A percentile compares a stretch with the other conserved stretches of the same genome.
Evolutionary conservation across 23 tunicate species (phyloP).

Genomic region (Aplidium turbinatum): DNA sequence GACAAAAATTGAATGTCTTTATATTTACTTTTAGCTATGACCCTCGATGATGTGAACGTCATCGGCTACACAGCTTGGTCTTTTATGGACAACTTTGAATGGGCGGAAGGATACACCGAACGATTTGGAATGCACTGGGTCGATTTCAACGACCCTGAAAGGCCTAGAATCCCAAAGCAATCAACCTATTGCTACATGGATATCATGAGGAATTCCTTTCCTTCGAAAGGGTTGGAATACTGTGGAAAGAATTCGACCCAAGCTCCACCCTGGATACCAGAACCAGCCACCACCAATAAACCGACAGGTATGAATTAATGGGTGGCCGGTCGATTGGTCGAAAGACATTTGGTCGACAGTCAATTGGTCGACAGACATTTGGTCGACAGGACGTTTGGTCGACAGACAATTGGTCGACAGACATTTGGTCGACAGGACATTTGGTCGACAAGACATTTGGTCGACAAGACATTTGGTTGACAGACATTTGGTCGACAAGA

Average conservation of each 20-base stretch:
- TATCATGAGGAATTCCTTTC: constrained; percentile 46
- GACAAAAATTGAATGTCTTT: too few relatives aligned
- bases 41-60: constrained; percentile 77
- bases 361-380: too few relatives aligned
- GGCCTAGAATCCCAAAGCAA: constrained; percentile 63
- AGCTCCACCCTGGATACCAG: constrained; percentile 7
- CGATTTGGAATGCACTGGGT: constrained; percentile 91
- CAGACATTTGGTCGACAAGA: too few relatives aligned
- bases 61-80: constrained; percentile 99
- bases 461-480: too few relatives aligned
- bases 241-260: constrained; percentile 21
- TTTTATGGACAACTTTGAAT: constrained; percentile 98
- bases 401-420: too few relatives aligned
- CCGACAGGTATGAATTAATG: too few relatives aligned
- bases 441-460: too few relatives aligned
- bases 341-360: too few relatives aligned
- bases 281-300: constrained; percentile 44
- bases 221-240: constrained; percentile 41
- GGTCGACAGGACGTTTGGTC: too few relatives aligned
- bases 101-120: constrained; percentile 91
- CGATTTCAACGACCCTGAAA: constrained; percentile 82
- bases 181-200: constrained; percentile 71
- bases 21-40: constrained; percentile 51
- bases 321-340: too few relatives aligned
- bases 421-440: too few relatives aligned